phyloP scores from a whole-genome alignment of 1,140 invertebrate genomes.

The Apis florea region DNA sequence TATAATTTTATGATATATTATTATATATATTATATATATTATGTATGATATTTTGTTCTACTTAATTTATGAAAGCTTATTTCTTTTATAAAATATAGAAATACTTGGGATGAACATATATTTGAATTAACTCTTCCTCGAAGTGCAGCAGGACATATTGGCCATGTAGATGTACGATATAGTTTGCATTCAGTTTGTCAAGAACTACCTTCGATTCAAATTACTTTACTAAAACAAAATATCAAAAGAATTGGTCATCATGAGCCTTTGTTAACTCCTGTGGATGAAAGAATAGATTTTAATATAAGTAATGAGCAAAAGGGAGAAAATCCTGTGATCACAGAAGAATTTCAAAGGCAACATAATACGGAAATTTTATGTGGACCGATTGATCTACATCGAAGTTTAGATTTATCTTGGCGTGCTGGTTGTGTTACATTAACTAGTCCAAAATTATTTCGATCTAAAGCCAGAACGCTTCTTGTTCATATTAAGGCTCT shows the following conservation, averaged over 20 bases:
- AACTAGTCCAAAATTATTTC: constrained; percentile 91
- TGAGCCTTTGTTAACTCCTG: constrained; percentile 73
- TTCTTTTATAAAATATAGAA: constrained; percentile 74
- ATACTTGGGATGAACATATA: constrained; percentile 95
- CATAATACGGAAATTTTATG: constrained; percentile 95
- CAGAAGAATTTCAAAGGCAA: constrained; percentile 89
- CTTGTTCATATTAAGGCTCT: constrained; percentile 92
- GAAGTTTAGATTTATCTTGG: constrained; percentile 91
- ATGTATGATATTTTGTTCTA: too few species aligned
- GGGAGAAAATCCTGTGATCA: constrained; percentile 88
- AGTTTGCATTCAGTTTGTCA: constrained; percentile 87
- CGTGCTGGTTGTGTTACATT: constrained; percentile 91
- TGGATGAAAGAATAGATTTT: constrained; percentile 85
- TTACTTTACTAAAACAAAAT: constrained; percentile 92
- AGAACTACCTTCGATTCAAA: constrained; percentile 83
- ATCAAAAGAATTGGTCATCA: constrained; percentile 85
- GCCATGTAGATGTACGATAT: constrained; percentile 94
- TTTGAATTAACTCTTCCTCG: constrained; percentile 92
- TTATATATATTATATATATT: too few species aligned
- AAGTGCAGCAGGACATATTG: constrained; percentile 85
- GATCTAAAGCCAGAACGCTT: constrained; percentile 88
- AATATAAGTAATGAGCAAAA: constrained; percentile 80
- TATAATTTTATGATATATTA: constrained; percentile 5
- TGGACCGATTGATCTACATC: constrained; percentile 90
- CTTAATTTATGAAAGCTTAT: background rate